Conservation (phyloP, 1,140 invertebrate genomes). For the Caenorhabditis tropicalis region DNA sequence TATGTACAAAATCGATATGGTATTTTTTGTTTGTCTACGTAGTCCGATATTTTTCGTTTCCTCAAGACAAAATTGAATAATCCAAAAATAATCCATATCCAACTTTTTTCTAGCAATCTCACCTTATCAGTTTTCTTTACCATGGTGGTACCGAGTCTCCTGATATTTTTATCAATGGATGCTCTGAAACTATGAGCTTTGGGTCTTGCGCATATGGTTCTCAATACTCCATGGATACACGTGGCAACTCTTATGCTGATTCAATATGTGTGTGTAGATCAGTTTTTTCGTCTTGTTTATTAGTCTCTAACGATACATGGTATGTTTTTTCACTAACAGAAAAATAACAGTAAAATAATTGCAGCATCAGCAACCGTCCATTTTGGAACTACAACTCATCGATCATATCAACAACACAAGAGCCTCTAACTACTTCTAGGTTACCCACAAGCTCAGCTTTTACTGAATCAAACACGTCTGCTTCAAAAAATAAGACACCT, state of each 20-base stretch:
- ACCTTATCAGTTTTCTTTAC: background rate
- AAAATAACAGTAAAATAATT: background rate
- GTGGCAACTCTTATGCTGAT: background rate
- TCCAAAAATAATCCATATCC: too few species aligned
- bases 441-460: too few species aligned
- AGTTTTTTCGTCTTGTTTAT: background rate
- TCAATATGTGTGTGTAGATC: background rate
- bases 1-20: background rate
- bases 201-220: background rate
- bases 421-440: background rate
- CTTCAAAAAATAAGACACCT: too few species aligned
- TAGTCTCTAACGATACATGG: background rate
- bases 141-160: background rate
- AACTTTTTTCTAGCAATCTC: slow-evolving; percentile 1
- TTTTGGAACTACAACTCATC: slow-evolving; percentile 15
- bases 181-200: background rate
- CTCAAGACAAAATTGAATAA: too few species aligned
- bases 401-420: background rate
- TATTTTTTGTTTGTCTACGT: background rate
- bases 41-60: background rate
- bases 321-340: background rate
- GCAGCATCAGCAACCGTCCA: background rate
- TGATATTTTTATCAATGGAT: background rate
- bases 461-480: too few species aligned
- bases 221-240: background rate